Evolutionary conservation across 2,888 invertebrate species (phyloP).

Genomic region (Calliscelio sp.): DNA sequence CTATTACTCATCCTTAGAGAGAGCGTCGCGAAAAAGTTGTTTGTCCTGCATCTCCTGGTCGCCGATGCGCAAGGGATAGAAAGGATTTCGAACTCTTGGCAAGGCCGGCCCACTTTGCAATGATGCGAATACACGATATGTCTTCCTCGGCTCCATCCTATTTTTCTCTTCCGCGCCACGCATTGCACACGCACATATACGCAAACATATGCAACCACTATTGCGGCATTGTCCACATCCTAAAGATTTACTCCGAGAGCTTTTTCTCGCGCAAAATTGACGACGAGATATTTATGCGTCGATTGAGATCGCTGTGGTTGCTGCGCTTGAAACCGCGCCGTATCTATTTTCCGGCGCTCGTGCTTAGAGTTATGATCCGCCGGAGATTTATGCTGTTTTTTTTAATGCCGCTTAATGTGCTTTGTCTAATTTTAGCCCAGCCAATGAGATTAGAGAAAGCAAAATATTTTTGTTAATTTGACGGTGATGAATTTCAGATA

Average conservation of each 20-base stretch:
- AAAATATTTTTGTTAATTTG: too few relatives aligned
- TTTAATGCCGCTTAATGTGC: slow-evolving; percentile 16
- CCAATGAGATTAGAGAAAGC: not conserved
- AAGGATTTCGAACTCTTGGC: slow-evolving; percentile 83
- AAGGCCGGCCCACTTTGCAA: slow-evolving; percentile 81
- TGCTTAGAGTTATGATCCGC: slow-evolving; percentile 45
- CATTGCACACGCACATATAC: slow-evolving; percentile 60
- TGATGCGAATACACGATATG: slow-evolving; percentile 68
- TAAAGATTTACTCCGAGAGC: slow-evolving; percentile 67
- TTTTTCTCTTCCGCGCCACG: slow-evolving; percentile 69
- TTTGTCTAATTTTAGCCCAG: slow-evolving; percentile 25
- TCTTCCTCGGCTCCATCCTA: slow-evolving; percentile 67
- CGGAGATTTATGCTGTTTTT: slow-evolving; percentile 46
- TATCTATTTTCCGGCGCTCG: slow-evolving; percentile 52
- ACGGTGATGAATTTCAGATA: too few relatives aligned
- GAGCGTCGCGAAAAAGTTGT: slow-evolving; percentile 84
- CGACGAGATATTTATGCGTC: slow-evolving; percentile 70
- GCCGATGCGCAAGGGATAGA: slow-evolving; percentile 75
- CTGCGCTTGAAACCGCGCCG: too few relatives aligned
- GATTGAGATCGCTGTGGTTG: slow-evolving; percentile 52
- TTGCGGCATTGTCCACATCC: slow-evolving; percentile 69
- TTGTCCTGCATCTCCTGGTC: slow-evolving; percentile 82
- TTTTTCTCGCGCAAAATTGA: slow-evolving; percentile 71
- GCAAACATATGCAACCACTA: slow-evolving; percentile 60
- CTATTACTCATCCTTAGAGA: slow-evolving; percentile 81